Evolutionary conservation across 2,888 invertebrate species (phyloP).

Genomic region (Busseola fusca): DNA sequence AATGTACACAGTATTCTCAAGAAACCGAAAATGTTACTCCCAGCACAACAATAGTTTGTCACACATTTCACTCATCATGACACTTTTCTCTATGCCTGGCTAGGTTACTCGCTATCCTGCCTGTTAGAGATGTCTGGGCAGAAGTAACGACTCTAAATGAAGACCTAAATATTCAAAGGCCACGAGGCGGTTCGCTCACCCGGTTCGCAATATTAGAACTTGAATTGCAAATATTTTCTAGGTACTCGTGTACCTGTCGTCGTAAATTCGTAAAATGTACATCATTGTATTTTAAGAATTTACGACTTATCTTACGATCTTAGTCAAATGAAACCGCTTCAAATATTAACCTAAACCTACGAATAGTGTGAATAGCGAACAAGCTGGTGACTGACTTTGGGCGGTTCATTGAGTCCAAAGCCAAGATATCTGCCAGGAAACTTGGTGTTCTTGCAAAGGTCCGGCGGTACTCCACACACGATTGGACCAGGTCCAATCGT

Average conservation of each 20-base stretch:
- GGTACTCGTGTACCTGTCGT: background rate
- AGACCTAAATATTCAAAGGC: conserved; percentile 35
- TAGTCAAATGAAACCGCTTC: background rate
- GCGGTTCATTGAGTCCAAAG: too few species aligned
- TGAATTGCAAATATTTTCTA: conserved; percentile 28
- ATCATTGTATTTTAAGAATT: background rate
- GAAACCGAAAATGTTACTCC: background rate
- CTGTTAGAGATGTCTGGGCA: conserved; percentile 10
- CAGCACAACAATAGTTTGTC: background rate
- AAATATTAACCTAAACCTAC: background rate
- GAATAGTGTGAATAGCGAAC: background rate
- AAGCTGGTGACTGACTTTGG: too few species aligned
- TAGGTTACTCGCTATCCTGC: background rate
- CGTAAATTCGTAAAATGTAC: background rate
- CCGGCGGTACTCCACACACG: too few species aligned
- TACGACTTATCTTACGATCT: background rate
- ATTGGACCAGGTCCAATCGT: too few species aligned
- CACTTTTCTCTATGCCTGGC: conserved; percentile 4
- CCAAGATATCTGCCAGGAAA: too few species aligned
- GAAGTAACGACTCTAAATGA: conserved; percentile 24
- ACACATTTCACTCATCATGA: background rate
- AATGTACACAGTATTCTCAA: conserved; percentile 3
- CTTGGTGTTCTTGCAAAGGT: too few species aligned
- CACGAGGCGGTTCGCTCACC: conserved; percentile 6
- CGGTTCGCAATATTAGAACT: conserved; percentile 14